Base-by-base conservation (phyloP, 2,113 vertebrate species). In the Cyphomyrus discorhynchus region DNA sequence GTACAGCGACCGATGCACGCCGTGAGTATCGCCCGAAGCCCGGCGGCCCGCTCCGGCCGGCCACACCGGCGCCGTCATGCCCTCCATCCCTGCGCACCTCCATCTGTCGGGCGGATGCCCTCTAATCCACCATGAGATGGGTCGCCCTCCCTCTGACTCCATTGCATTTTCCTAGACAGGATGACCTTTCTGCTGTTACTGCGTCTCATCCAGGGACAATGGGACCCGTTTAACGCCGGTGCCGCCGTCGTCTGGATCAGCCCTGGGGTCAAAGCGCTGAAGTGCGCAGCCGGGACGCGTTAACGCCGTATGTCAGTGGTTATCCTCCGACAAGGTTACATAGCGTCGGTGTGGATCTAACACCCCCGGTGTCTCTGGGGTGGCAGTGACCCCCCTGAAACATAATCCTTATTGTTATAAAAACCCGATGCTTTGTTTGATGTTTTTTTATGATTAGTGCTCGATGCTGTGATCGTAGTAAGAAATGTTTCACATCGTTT, bases 1-100 rank as follows among this genome's bases (percentile, higher is more conserved):
- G 62, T 98, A 99, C 97, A 99, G 98, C 95, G 98, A 99, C 96
- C 96, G 98, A 95, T 98, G 97, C 95, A 99, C 98, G 24, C 98
- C 98, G 98, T 99, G 92, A 98, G 97, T 98, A 96, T 90, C 80
- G 58, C 90, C 74, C 91, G 88, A 66, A 31, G 91, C 47, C 93
- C 91, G 2, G 80, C 83, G 90, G 53, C 89, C 47, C 89, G 88
- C 90, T 49, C 21, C 19, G 46, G 19, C 90, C 93, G 89, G 91
- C 94, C 94, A 95, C 93, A 94, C 53, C 53, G 19, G 53, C 53
- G 53, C 53, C 21, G 3, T n/a, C 56, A 62, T 62, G 2, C 62
- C 62, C 35, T 10, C 31, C 77, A 42, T 45, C 35, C 77, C 7
- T 21, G 77, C 39, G 35, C 74, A 45, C 31, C 31, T 21, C 31